Evolutionary conservation across 2,113 vertebrate genomes (phyloP), one percentile per base, ranked within the genome.

Genomic region (Phoenicopterus ruber): DNA sequence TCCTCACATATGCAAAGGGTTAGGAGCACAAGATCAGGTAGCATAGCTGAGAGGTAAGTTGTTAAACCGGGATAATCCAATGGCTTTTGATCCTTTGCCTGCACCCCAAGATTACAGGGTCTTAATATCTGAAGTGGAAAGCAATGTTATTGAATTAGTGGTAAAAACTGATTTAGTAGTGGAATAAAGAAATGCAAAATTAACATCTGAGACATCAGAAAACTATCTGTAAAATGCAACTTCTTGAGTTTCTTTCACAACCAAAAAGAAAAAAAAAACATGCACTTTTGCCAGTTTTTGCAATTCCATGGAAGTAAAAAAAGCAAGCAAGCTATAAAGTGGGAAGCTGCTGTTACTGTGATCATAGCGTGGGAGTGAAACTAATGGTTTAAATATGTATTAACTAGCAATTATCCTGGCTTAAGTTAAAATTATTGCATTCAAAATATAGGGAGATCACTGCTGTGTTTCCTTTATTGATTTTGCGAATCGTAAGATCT

Each of bases 351-450:
- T 77, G 32, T 72, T 84, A 76, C 54, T 55, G 32, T 58, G 50
- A 88, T 79, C 61, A 36, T 32, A 72, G 29, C 1, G 2, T 67
- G 28, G n/a, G 13, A 94, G 34, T 61, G 79, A 90, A 93, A 47
- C 4, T 38, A 90, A 50, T 74, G 44, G 18, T 80, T 96, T 90
- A 82, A 86, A 58, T 82, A 44, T 57, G 50, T 73, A 66, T 96
- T 93, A 95, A 76, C 49, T 59, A 90, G 54, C 47, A 96, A 79
- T 95, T 95, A 82, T 14, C 40, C n/a, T 58, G 26, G 8, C n/a
- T 96, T 84, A 70, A 57, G 50, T 76, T 90, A 74, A 96, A 95
- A 82, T 82, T 88, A 57, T 66, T 96, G 9, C 24, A 18, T 86
- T 88, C 46, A 90, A 50, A 86, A 69, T 86, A 88, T 5, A 72